Evolutionary conservation across 2,888 invertebrate genomes (phyloP).

Genomic region (Torymus tubicola): DNA sequence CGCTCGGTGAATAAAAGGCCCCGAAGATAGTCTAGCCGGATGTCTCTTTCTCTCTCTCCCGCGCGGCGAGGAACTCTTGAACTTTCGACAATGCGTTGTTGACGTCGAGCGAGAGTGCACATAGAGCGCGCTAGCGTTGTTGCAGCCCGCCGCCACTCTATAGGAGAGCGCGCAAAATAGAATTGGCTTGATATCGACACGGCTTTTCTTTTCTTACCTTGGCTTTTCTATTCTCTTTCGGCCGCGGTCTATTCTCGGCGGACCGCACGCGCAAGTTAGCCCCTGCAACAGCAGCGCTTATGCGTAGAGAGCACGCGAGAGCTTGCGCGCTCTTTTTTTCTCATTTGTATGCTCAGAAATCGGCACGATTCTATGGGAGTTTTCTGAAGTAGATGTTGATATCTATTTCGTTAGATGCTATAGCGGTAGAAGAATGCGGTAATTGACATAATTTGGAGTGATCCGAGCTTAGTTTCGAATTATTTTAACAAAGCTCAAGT

Average conservation of each 20-base stretch:
- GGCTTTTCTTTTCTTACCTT: conserved; percentile 47
- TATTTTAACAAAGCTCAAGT: too few species aligned
- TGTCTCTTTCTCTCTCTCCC: neutral
- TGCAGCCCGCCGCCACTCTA: neutral
- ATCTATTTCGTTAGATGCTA: too few species aligned
- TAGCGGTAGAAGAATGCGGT: too few species aligned
- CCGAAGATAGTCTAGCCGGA: too few species aligned
- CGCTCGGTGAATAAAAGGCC: too few species aligned
- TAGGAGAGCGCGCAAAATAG: conserved; percentile 39
- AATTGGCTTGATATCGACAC: conserved; percentile 47
- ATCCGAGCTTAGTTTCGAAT: too few species aligned
- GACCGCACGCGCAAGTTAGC: neutral
- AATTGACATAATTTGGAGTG: too few species aligned
- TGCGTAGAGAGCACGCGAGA: neutral
- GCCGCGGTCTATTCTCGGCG: conserved; percentile 22
- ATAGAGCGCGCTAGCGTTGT: neutral
- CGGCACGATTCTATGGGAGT: too few species aligned
- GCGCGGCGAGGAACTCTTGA: conserved; percentile 14
- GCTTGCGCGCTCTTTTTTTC: conserved; percentile 7
- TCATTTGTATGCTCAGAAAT: too few species aligned
- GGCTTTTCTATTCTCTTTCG: conserved; percentile 48
- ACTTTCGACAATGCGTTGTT: conserved; percentile 19
- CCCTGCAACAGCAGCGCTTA: too few species aligned
- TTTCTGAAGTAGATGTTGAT: too few species aligned
- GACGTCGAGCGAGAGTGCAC: neutral